Percentiles rank a stretch among this genome's conserved stretches.
Conservation (phyloP, 2,797 vertebrate genomes). For the Crypturellus tataupa region DNA sequence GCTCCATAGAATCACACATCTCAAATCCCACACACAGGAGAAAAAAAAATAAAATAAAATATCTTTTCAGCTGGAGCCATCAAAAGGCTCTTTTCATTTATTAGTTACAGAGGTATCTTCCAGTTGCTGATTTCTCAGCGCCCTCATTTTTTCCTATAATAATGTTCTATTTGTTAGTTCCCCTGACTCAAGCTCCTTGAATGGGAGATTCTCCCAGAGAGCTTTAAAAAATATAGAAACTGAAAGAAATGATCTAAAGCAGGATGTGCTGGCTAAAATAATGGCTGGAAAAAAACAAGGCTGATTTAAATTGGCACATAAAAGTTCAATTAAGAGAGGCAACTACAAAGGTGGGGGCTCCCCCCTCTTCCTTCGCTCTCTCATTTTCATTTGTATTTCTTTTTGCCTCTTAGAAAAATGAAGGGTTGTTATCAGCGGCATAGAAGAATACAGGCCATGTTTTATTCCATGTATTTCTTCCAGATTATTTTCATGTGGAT, state of each 20-base stretch:
- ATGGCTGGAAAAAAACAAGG: constrained; percentile 42
- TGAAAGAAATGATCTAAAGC: constrained; percentile 58
- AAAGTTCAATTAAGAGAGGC: constrained; percentile 67
- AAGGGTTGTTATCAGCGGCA: neutral
- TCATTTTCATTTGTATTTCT: constrained; percentile 24
- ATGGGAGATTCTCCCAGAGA: neutral
- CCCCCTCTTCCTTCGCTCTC: neutral
- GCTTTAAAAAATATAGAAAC: constrained; percentile 39
- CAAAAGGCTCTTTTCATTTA: constrained; percentile 94
- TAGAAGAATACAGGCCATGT: neutral
- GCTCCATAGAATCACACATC: constrained; percentile 92
- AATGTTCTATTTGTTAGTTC: constrained; percentile 69
- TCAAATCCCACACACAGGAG: constrained; percentile 92
- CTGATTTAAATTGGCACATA: constrained; percentile 55
- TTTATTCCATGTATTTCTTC: neutral
- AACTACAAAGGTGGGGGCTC: neutral
- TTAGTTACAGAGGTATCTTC: constrained; percentile 97
- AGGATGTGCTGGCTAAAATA: constrained; percentile 30
- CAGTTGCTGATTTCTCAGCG: constrained; percentile 90
- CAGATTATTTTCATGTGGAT: neutral
- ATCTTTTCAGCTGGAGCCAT: constrained; percentile 97
- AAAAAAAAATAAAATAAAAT: constrained; percentile 90
- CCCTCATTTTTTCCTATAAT: constrained; percentile 63
- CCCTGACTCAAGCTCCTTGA: constrained; percentile 22
- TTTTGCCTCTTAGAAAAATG: neutral